Evolutionary conservation across 2,113 vertebrate species (phyloP).

Genomic region (Crotalus horridus): DNA sequence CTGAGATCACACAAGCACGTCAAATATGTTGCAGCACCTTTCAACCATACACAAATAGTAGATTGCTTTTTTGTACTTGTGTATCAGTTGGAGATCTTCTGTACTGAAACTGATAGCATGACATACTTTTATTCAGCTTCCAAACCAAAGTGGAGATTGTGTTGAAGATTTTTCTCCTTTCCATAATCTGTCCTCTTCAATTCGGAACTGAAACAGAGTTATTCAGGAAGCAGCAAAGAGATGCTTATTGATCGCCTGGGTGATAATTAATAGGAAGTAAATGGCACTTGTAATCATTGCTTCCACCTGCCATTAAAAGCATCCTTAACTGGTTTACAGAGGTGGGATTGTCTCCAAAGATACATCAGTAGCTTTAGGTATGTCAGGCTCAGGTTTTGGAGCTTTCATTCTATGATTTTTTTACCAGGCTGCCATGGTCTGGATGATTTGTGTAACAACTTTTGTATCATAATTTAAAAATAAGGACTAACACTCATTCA

Average conservation of each 20-base stretch:
- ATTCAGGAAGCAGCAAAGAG: not conserved
- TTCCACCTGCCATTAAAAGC: slow-evolving; percentile 5
- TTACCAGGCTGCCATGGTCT: not conserved
- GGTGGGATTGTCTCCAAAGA: not conserved
- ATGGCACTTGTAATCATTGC: not conserved
- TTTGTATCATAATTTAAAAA: not conserved
- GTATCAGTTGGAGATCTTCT: not conserved
- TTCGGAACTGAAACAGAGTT: not conserved
- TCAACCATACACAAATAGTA: not conserved
- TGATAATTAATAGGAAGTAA: slow-evolving; percentile 11
- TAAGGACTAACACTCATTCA: not conserved
- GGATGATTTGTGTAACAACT: not conserved
- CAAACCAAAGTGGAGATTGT: not conserved
- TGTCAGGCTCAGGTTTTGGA: not conserved
- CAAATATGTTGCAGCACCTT: not conserved
- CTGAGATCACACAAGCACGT: not conserved
- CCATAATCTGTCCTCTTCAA: not conserved
- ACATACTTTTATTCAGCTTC: not conserved
- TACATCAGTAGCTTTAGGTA: not conserved
- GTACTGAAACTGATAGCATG: not conserved
- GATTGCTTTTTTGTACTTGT: not conserved
- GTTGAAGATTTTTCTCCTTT: not conserved
- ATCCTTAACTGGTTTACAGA: not conserved
- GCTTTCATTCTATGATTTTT: not conserved
- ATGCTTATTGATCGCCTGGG: not conserved